phyloP scores from a whole-genome alignment of 2,113 vertebrate genomes.

The Corythoichthys haematopterus region DNA sequence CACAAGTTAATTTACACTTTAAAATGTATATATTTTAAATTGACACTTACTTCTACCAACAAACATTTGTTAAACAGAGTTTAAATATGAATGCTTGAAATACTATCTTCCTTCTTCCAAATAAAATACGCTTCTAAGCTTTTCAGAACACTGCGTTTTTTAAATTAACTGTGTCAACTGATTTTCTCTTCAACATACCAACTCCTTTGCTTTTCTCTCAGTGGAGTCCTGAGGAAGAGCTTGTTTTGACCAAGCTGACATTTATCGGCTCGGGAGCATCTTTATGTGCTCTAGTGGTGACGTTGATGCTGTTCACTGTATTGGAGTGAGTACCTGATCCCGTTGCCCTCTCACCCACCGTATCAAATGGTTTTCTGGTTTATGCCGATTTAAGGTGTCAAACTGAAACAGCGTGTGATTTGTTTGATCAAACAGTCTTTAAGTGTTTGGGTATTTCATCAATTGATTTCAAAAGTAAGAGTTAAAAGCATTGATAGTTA shows the following conservation, averaged over 20 bases:
- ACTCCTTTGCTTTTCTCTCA: conserved; percentile 25
- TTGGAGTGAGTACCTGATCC: conserved; percentile 71
- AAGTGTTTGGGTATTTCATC: neutral
- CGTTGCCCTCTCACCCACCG: conserved; percentile 1
- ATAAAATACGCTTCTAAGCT: no score
- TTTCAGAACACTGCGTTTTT: neutral
- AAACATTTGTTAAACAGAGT: no score
- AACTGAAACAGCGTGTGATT: neutral
- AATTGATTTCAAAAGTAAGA: neutral
- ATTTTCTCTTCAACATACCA: neutral
- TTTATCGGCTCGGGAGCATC: conserved; percentile 78
- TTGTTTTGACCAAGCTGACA: conserved; percentile 75
- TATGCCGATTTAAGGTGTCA: neutral
- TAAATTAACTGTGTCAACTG: neutral
- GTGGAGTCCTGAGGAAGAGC: conserved; percentile 72
- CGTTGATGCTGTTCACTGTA: conserved; percentile 77
- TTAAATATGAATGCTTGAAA: no score
- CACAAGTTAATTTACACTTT: neutral
- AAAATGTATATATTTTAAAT: no score
- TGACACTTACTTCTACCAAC: no score
- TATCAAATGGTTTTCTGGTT: neutral
- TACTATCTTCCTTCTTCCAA: no score
- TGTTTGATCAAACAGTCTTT: neutral
- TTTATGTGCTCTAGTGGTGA: conserved; percentile 75
- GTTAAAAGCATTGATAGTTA: neutral